Evolutionary conservation across 2,797 vertebrate genomes (phyloP).

Genomic region (Phrynocephalus vlangalii): DNA sequence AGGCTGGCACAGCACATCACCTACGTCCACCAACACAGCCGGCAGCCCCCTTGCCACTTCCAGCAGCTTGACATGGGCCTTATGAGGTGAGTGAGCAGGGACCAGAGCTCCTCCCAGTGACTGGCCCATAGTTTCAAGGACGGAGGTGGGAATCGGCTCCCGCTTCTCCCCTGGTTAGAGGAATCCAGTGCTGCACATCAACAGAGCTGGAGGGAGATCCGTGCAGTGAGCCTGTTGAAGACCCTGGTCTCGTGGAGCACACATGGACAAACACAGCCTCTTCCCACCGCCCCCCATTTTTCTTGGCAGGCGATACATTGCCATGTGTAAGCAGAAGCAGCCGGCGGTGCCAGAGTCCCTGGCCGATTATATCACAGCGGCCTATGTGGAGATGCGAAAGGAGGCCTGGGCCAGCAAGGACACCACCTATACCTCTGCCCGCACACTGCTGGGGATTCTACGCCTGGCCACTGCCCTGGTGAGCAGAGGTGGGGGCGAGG

Average conservation of each 20-base stretch:
- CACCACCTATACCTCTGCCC: conserved; percentile 91
- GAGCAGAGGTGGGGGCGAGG: conserved; percentile 56
- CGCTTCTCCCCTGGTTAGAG: neutral
- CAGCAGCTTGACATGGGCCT: conserved; percentile 92
- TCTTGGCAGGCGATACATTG: conserved; percentile 85
- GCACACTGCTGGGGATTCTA: conserved; percentile 92
- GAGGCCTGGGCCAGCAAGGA: conserved; percentile 91
- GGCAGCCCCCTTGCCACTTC: conserved; percentile 89
- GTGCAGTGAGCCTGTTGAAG: too few species aligned
- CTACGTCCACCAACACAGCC: conserved; percentile 92
- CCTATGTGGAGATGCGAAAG: conserved; percentile 95
- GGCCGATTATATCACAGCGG: conserved; percentile 92
- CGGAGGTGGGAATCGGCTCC: neutral
- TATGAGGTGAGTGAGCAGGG: conserved; percentile 71
- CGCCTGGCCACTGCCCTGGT: conserved; percentile 93
- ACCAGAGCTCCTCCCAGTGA: too few species aligned
- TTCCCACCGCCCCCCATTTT: rapidly evolving
- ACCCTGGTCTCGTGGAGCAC: neutral
- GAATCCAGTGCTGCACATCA: too few species aligned
- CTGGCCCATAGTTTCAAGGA: too few species aligned
- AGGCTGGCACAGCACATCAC: conserved; percentile 93
- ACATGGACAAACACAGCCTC: too few species aligned
- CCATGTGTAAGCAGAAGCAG: conserved; percentile 85
- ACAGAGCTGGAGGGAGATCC: too few species aligned
- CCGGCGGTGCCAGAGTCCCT: conserved; percentile 87